Percentiles rank a stretch among this genome's conserved stretches.
phyloP scores from a whole-genome alignment of 2,797 vertebrate genomes.

The Urophycis tenuis region DNA sequence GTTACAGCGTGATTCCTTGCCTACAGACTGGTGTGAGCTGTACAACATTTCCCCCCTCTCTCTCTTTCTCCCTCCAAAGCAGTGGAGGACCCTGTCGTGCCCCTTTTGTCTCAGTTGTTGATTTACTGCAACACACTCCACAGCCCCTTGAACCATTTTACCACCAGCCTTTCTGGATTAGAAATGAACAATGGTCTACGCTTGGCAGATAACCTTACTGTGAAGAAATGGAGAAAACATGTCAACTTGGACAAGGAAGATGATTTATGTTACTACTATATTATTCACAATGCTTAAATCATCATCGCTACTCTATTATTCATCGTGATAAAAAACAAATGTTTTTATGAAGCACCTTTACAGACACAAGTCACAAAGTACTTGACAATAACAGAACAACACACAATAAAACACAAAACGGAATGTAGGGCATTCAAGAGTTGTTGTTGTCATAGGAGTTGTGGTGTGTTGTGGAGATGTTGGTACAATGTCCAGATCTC shows the following conservation, averaged over 20 bases:
- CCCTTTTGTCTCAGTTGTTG: background rate
- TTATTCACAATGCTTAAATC: too few species aligned
- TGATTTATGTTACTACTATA: too few species aligned
- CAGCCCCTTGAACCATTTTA: background rate
- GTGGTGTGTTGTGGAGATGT: too few species aligned
- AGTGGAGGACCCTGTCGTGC: background rate
- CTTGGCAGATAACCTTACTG: background rate
- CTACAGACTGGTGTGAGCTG: background rate
- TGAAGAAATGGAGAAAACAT: background rate
- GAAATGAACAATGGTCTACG: background rate
- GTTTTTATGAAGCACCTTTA: too few species aligned
- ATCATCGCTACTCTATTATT: too few species aligned
- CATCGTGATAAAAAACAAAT: too few species aligned
- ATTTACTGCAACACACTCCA: background rate
- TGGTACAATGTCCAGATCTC: background rate
- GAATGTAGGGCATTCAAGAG: background rate
- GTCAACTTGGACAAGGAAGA: background rate
- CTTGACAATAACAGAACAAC: too few species aligned
- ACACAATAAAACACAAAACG: too few species aligned
- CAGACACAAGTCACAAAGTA: too few species aligned
- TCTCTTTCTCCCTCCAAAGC: background rate
- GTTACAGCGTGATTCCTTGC: background rate
- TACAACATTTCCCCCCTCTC: background rate
- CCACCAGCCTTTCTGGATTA: background rate
- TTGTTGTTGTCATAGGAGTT: too few species aligned